Evolutionary conservation across 1,140 invertebrate species (phyloP).

Genomic region (Luehdorfia chinensis): DNA sequence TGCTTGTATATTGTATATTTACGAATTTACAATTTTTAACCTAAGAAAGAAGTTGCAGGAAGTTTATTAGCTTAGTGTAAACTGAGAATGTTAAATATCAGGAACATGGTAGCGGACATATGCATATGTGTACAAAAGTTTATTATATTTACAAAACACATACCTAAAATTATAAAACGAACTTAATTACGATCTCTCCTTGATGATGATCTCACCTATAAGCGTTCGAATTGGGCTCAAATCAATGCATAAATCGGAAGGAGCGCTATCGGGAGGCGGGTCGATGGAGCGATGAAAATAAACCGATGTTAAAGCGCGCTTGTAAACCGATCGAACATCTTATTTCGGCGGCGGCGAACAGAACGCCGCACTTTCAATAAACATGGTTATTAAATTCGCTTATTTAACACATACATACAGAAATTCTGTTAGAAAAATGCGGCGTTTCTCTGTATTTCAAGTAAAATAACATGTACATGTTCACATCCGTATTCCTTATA

Average conservation of each 20-base stretch:
- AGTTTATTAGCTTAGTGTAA: no score
- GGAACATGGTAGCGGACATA: no score
- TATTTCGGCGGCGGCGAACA: conserved; percentile 28
- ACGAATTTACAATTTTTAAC: no score
- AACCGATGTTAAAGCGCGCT: conserved; percentile 43
- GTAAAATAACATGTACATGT: no score
- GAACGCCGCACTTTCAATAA: conserved; percentile 26
- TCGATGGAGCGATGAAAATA: conserved; percentile 60
- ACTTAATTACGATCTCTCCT: background rate
- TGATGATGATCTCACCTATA: conserved; percentile 10
- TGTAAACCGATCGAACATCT: conserved; percentile 58
- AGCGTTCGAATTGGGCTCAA: conserved; percentile 32
- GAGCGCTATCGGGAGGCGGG: conserved; percentile 41
- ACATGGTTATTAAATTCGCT: conserved; percentile 25
- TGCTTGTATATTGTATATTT: no score
- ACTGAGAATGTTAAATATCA: no score
- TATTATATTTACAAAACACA: no score
- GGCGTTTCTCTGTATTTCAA: no score
- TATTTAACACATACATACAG: background rate
- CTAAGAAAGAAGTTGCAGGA: no score
- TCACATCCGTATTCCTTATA: no score
- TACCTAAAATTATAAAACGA: no score
- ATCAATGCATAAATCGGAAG: conserved; percentile 54
- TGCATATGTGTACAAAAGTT: no score
- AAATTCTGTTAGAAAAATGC: background rate